phyloP scores from a whole-genome alignment of 2,113 vertebrate genomes.

The Sisor rabdophorus region DNA sequence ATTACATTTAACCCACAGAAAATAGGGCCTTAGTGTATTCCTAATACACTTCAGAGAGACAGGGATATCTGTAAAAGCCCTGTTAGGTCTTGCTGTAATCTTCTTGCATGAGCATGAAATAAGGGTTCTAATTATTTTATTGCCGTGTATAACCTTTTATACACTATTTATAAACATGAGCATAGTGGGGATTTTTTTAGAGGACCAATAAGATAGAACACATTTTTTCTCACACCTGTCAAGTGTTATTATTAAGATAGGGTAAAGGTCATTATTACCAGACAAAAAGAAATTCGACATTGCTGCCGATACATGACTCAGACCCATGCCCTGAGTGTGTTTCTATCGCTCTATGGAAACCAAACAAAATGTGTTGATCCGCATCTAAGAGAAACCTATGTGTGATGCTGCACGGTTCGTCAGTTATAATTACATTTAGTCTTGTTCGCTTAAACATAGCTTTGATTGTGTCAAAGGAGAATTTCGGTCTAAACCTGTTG shows the following conservation, averaged over 20 bases:
- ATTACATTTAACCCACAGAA: conserved; percentile 27
- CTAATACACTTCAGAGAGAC: not conserved
- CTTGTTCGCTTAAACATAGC: not conserved
- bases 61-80: not conserved
- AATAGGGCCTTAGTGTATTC: not conserved
- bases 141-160: not conserved
- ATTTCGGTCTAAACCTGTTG: not conserved
- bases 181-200: not conserved
- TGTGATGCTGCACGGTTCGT: not conserved
- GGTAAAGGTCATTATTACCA: conserved; percentile 8
- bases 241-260: not conserved
- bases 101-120: conserved; percentile 11
- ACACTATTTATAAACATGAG: not conserved
- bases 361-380: conserved; percentile 31
- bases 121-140: not conserved
- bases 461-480: not conserved
- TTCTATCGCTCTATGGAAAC: conserved; percentile 22
- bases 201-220: not conserved
- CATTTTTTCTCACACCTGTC: conserved; percentile 13
- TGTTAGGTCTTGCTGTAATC: not conserved
- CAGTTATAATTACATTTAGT: conserved; percentile 6
- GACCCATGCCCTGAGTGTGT: conserved; percentile 28
- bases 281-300: not conserved
- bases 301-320: conserved; percentile 17
- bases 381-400: not conserved